Percentiles rank a stretch among this genome's conserved stretches.
phyloP scores from a whole-genome alignment of 2,797 vertebrate species.

The Anabas testudineus region DNA sequence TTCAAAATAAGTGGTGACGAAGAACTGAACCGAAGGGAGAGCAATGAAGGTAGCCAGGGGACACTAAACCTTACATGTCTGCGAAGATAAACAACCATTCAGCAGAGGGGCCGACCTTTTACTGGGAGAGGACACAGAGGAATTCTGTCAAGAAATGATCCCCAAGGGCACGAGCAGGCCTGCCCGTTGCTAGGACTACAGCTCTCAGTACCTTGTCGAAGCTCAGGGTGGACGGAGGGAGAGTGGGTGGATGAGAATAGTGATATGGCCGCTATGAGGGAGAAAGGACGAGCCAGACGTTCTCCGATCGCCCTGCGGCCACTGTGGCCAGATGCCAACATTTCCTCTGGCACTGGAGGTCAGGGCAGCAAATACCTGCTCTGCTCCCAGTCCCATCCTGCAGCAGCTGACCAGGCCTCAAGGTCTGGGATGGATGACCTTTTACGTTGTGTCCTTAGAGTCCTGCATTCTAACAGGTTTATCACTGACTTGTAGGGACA shows the following conservation, averaged over 20 bases:
- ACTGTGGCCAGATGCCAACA: conserved; percentile 54
- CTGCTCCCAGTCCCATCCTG: conserved; percentile 16
- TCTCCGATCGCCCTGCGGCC: conserved; percentile 47
- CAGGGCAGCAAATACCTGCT: conserved; percentile 49
- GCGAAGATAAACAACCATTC: conserved; percentile 76
- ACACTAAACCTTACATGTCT: conserved; percentile 49
- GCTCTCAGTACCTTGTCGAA: conserved; percentile 44
- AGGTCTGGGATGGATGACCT: conserved; percentile 57
- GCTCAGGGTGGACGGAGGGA: conserved; percentile 58
- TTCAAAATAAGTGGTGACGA: conserved; percentile 34
- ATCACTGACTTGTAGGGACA: conserved; percentile 24
- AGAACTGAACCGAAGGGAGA: conserved; percentile 36
- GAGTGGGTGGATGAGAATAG: conserved; percentile 72
- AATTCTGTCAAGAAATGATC: conserved; percentile 81
- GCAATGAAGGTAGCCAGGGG: conserved; percentile 47
- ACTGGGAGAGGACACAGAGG: conserved; percentile 69
- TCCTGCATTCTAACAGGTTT: conserved; percentile 31
- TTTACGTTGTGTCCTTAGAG: conserved; percentile 33
- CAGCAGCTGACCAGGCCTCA: conserved; percentile 27
- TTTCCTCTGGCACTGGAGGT: conserved; percentile 57
- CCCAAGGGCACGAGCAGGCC: conserved; percentile 77
- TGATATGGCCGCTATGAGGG: conserved; percentile 48
- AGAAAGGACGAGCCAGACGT: conserved; percentile 43
- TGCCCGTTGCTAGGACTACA: conserved; percentile 82
- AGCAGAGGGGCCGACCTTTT: conserved; percentile 75